Evolutionary conservation across 2,797 vertebrate species (phyloP).

Genomic region (Clarias fuscus): DNA sequence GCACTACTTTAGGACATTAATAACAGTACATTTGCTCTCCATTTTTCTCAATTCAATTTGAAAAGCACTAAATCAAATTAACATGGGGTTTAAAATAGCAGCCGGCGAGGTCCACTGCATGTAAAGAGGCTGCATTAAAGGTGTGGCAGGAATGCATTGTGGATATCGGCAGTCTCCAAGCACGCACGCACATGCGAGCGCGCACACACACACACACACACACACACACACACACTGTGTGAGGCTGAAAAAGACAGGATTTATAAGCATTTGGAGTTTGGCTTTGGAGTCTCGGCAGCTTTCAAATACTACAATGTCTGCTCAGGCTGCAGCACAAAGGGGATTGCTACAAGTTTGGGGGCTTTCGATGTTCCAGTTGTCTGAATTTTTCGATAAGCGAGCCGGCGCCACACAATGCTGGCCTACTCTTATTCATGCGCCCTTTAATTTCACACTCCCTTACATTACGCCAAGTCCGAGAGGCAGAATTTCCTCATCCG

Average conservation of each 20-base stretch:
- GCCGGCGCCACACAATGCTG: constrained; percentile 72
- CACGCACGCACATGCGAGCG: constrained; percentile 49
- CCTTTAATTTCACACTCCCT: constrained; percentile 82
- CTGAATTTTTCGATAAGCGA: constrained; percentile 79
- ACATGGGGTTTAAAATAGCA: constrained; percentile 72
- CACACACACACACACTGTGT: constrained; percentile 48
- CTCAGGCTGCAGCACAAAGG: constrained; percentile 73
- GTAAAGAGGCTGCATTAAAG: constrained; percentile 67
- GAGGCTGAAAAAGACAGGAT: constrained; percentile 60
- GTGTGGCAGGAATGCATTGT: constrained; percentile 47
- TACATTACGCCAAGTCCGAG: constrained; percentile 79
- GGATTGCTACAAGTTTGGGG: constrained; percentile 77
- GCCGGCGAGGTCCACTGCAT: constrained; percentile 63
- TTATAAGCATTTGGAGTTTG: constrained; percentile 71
- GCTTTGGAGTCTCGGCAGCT: constrained; percentile 72
- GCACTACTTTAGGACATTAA: constrained; percentile 60
- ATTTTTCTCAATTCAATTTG: constrained; percentile 67
- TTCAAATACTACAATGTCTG: constrained; percentile 77
- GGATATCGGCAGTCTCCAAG: constrained; percentile 38
- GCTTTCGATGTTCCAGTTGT: constrained; percentile 82
- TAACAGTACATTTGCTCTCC: constrained; percentile 59
- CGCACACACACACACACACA: constrained; percentile 39
- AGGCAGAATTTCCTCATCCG: constrained; percentile 77
- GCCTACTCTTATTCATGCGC: constrained; percentile 71
- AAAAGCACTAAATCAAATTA: constrained; percentile 76